phyloP scores from a whole-genome alignment of 2,888 invertebrate genomes.

The Nasonia oneida region DNA sequence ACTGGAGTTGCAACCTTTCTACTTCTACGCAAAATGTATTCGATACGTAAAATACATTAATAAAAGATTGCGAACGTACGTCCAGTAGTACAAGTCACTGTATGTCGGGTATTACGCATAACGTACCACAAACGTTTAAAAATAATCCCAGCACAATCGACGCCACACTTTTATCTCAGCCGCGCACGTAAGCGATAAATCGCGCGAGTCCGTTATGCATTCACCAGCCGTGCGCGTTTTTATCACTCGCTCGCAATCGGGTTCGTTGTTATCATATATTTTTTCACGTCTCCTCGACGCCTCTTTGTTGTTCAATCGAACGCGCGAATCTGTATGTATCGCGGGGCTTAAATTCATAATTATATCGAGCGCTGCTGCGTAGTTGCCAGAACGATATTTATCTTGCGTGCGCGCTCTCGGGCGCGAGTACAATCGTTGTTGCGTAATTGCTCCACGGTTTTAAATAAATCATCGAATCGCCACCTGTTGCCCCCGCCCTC shows the following conservation, averaged over 20 bases:
- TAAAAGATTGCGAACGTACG: not conserved
- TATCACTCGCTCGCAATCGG: not conserved
- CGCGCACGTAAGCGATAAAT: not conserved
- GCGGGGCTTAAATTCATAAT: constrained; percentile 47
- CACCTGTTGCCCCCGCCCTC: constrained; percentile 50
- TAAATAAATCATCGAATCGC: constrained; percentile 61
- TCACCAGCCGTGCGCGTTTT: not conserved
- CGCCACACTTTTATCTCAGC: not conserved
- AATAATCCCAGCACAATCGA: not conserved
- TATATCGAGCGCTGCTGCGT: constrained; percentile 27
- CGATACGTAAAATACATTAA: not conserved
- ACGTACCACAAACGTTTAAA: not conserved
- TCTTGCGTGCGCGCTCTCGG: constrained; percentile 19
- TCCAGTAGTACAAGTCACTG: not conserved
- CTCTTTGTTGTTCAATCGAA: constrained; percentile 42
- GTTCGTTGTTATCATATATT: constrained; percentile 23
- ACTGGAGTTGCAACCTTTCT: not conserved
- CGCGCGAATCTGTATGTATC: constrained; percentile 2
- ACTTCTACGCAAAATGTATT: too few relatives aligned
- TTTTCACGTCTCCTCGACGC: not conserved
- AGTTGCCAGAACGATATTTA: constrained; percentile 41
- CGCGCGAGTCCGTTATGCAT: not conserved
- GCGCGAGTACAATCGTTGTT: constrained; percentile 47
- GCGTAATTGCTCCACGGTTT: constrained; percentile 54
- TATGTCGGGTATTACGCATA: too few relatives aligned